phyloP scores from a whole-genome alignment of 2,113 vertebrate species.

The Oplegnathus fasciatus region DNA sequence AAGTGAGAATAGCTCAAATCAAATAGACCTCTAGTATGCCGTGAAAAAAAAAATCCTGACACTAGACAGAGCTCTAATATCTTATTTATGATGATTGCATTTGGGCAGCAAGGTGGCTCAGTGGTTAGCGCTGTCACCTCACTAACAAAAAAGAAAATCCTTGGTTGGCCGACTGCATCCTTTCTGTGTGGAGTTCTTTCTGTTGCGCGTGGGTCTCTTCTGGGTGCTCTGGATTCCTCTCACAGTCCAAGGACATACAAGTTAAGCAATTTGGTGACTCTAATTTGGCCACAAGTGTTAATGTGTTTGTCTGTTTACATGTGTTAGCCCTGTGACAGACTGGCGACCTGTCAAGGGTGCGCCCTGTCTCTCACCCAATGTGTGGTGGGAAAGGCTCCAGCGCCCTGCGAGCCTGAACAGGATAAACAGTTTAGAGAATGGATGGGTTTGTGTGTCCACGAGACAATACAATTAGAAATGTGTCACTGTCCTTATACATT shows the following conservation, averaged over 20 bases:
- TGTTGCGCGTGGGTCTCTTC: background rate
- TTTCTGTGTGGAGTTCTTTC: background rate
- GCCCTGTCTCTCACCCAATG: conserved; percentile 22
- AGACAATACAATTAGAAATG: conserved; percentile 11
- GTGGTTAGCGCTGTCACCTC: background rate
- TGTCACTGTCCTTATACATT: background rate
- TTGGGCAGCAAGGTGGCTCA: background rate
- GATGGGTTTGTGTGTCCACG: conserved; percentile 7
- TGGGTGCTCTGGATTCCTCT: background rate
- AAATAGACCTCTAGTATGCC: background rate
- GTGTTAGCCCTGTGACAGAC: conserved; percentile 40
- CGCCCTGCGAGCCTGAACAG: conserved; percentile 7
- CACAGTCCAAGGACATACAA: conserved; percentile 30
- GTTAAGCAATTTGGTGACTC: conserved; percentile 12
- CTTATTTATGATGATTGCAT: conserved; percentile 31
- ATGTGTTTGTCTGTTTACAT: conserved; percentile 24
- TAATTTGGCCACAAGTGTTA: conserved; percentile 35
- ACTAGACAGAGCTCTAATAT: background rate
- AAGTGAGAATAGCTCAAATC: background rate
- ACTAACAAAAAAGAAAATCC: background rate
- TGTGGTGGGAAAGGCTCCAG: conserved; percentile 32
- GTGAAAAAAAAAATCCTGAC: conserved; percentile 1
- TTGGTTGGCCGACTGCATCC: background rate
- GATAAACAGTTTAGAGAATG: conserved; percentile 29
- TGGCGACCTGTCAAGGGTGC: conserved; percentile 43